Base-by-base conservation (phyloP, 2,113 vertebrate species). In the Cyrtonyx montezumae region DNA sequence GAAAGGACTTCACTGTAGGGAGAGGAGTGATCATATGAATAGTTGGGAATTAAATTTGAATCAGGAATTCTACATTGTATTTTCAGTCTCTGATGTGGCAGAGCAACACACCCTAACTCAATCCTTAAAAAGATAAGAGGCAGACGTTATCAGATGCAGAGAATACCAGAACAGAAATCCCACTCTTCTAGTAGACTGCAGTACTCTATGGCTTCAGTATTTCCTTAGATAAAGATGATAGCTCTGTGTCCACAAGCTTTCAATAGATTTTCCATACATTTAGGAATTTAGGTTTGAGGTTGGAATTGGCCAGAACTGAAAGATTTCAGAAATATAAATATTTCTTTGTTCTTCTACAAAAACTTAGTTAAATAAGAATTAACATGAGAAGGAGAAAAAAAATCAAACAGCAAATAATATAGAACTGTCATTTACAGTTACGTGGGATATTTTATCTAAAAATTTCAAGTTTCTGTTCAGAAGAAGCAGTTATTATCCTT, bases 381-480 rank as follows among this genome's bases (percentile, higher is more conserved):
- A 88, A 30, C 11, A 74, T 21, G 14, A 88, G 19, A 49, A 79
- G 76, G 6, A 71, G 4, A 51, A 30, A 51, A 86, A 77, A 86
- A 77, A 83, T 30, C 1, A 11, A 55, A 40, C 40, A 40, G 40
- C 21, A 77, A 68, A 49, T 45, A 32, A 80, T 70, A 70, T 67
- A 23, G 19, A 86, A 55, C 26, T 80, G 67, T 84, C 26, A 71
- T 65, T 68, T 70, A 22, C 5, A 62, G n/a, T 49, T 79, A 63
- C 8, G 48, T 17, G 17, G 19, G 21, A 34, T 23, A 58, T 91
- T 92, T 91, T 30, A 45, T 37, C 43, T 53, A 58, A 69, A 82
- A 6, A 66, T 79, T 94, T 87, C 84, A 89, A 95, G 82, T 21
- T 36, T 61, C 15, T 79, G 8, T 73, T 91, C 74, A 91, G 76